Base-by-base conservation (phyloP, 2,113 vertebrate genomes). In the Grallaria varia region DNA sequence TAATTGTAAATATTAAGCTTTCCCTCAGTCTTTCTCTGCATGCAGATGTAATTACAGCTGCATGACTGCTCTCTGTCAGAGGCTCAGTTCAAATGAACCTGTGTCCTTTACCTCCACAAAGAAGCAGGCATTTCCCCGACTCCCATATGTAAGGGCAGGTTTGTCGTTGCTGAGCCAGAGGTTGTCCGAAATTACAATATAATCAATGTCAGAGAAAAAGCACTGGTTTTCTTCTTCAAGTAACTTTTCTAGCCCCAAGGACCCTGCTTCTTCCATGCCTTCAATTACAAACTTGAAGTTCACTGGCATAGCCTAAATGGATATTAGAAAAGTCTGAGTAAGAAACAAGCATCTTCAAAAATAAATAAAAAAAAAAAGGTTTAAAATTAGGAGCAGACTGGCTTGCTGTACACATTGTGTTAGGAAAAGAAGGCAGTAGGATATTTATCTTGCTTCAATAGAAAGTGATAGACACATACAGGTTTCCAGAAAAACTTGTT, bases 271-370 rank as follows among this genome's bases (percentile, higher is more conserved):
- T 74, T 98, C 98, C 97, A 98, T 98, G 31, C 98, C 98, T 97
- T 99, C 98, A 40, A 98, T 96, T 82, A 98, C 53, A 92, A 98
- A 97, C 79, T 98, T 98, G 84, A 98, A 35, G 71, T 99, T 98
- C 88, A 98, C 97, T 10, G 98, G 98, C 45, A 98, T 73, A 52
- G 97, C 97, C 98, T 98, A 89, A 47, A 39, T 21, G 24, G 92
- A 53, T 69, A 33, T 58, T 17, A 58, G 58, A 56, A 31, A 88
- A 89, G 0, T 33, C 35, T 67, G 52, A 22, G 33, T 94, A 49
- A 89, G 49, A 37, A 93, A 59, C 5, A 55, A 78, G 37, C 16
- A 59, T 45, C 86, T 81, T 15, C 39, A 76, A 18, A 58, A 69
- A 30, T 10, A 44, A 80, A 24, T 52, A 74, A 28, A 42, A 18